Conservation (phyloP, 2,888 invertebrate genomes). For the Leucophora obtusa region DNA sequence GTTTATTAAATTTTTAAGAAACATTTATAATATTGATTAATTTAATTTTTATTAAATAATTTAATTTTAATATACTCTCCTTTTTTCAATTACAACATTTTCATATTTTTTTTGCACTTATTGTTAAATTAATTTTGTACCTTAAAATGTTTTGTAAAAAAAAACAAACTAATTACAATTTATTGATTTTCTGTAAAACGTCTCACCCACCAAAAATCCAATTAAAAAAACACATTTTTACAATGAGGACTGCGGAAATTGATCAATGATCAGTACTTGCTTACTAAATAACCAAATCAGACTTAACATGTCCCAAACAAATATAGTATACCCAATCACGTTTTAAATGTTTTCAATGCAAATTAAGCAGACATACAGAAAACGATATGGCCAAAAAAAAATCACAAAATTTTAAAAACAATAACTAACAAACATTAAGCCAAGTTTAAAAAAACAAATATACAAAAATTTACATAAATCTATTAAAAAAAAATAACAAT, state of each 20-base stretch:
- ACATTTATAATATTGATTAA: too few species aligned
- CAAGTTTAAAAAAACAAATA: slow-evolving; percentile 26
- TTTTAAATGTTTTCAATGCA: slow-evolving; percentile 62
- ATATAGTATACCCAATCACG: slow-evolving; percentile 52
- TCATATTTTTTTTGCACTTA: too few species aligned
- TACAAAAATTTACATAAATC: slow-evolving; percentile 46
- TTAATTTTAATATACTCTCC: too few species aligned
- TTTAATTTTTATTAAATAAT: too few species aligned
- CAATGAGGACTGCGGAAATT: slow-evolving; percentile 60
- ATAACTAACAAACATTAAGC: slow-evolving; percentile 18
- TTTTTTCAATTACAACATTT: too few species aligned
- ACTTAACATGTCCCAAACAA: slow-evolving; percentile 36
- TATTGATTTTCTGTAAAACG: slow-evolving; percentile 44
- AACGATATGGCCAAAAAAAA: slow-evolving; percentile 46
- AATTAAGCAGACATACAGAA: slow-evolving; percentile 44
- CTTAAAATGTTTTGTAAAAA: not conserved
- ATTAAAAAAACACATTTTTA: slow-evolving; percentile 44
- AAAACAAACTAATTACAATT: slow-evolving; percentile 23
- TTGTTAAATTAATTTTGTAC: too few species aligned
- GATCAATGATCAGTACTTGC: slow-evolving; percentile 47
- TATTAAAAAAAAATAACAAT: slow-evolving; percentile 43
- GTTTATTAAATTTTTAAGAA: too few species aligned
- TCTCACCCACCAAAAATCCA: slow-evolving; percentile 37
- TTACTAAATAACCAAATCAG: slow-evolving; percentile 9
- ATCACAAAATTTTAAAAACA: slow-evolving; percentile 19